Base-by-base conservation (phyloP, 2,113 vertebrate species). In the Podocnemis expansa region DNA sequence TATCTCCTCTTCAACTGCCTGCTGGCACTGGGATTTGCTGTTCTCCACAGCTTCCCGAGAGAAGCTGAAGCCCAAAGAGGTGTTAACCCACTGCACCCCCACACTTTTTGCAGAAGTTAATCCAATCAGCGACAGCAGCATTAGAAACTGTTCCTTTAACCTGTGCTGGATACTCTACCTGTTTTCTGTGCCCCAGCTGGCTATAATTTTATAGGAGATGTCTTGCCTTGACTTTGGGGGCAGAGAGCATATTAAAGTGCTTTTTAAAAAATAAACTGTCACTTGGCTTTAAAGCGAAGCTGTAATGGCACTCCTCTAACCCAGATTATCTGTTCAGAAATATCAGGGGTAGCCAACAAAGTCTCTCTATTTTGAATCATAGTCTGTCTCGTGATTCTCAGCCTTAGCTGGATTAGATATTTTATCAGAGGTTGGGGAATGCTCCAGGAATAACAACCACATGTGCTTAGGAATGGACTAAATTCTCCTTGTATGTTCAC, bases 111-210 rank as follows among this genome's bases (percentile, higher is more conserved):
- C 34, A 3, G 38, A 4, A 49, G 17, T 8, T 11, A n/a, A 51
- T 56, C 43, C 4, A 55, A 73, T 73, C 6, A 0, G 34, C 4
- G n/a, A 45, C 85, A 92, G 63, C 67, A 54, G 73, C 8, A 0
- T 38, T 13, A 52, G 38, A 73, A 19, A 2, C 80, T 47, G 0
- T 0, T 24, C 81, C 80, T 13, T 0, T 80, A 14, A 25, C 16
- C 84, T 79, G 52, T 3, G 0, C 10, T 1, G 25, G 89, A 41
- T 4, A 47, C 17, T 1, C 49, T 13, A 41, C 5, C 56, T 14
- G 10, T 6, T 91, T 56, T 63, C 10, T 4, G 17, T 45, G 2
- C 79, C 3, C 2, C 0, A 0, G 1, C 80, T 54, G 47, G 80
- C 54, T 11, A 0, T 51, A 17, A 29, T 1, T 34, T 21, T 5